Conservation (phyloP, 1,140 invertebrate species). For the Nixonia krombeini region DNA sequence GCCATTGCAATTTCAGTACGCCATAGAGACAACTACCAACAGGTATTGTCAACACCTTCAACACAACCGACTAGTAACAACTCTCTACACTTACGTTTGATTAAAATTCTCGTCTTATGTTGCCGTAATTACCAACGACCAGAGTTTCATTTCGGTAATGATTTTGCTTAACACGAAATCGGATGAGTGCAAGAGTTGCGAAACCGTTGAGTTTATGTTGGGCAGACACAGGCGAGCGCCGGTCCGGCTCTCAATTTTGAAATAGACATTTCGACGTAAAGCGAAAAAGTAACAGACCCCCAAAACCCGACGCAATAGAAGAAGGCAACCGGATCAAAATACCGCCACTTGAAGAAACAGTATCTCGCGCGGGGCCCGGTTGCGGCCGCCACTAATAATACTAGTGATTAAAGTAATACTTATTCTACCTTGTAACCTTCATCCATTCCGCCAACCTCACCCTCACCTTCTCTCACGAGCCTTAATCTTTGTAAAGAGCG, state of each 20-base stretch:
- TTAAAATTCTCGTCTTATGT: too few relatives aligned
- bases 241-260: slow-evolving; percentile 77
- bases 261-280: slow-evolving; percentile 77
- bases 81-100: too few relatives aligned
- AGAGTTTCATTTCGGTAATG: too few relatives aligned
- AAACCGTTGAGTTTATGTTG: slow-evolving; percentile 65
- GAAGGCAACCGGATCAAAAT: slow-evolving; percentile 77
- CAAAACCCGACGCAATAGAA: slow-evolving; percentile 77
- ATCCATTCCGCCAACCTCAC: slow-evolving; percentile 23
- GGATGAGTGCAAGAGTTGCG: slow-evolving; percentile 26
- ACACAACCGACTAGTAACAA: too few relatives aligned
- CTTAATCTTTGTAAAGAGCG: slow-evolving; percentile 43
- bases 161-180: neutral
- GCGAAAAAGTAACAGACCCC: slow-evolving; percentile 74
- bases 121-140: too few relatives aligned
- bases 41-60: too few relatives aligned
- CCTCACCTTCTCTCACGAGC: slow-evolving; percentile 39
- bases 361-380: slow-evolving; percentile 75
- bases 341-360: slow-evolving; percentile 78
- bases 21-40: too few relatives aligned
- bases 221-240: slow-evolving; percentile 70
- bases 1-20: too few relatives aligned
- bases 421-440: slow-evolving; percentile 45
- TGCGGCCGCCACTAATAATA: slow-evolving; percentile 63
- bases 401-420: slow-evolving; percentile 55